Evolutionary conservation across 2,888 invertebrate genomes (phyloP).

Genomic region (Cenopis cana): DNA sequence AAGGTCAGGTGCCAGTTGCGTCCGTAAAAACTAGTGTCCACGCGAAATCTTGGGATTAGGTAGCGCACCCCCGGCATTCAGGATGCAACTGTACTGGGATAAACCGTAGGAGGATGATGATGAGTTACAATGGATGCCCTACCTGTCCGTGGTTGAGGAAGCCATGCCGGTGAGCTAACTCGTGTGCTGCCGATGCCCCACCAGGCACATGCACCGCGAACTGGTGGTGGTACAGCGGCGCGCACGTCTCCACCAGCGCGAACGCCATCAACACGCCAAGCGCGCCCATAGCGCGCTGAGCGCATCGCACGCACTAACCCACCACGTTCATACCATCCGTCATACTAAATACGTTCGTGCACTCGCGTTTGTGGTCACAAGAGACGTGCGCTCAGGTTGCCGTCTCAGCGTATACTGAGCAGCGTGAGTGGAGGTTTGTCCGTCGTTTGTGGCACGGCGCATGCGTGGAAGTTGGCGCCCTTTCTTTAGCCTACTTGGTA

Average conservation of each 20-base stretch:
- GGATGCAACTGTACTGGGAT: no score
- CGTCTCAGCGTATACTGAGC: slow-evolving; percentile 69
- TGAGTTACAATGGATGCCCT: slow-evolving; percentile 29
- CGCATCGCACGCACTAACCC: slow-evolving; percentile 76
- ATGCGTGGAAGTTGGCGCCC: slow-evolving; percentile 79
- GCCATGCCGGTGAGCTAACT: slow-evolving; percentile 77
- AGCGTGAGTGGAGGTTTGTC: slow-evolving; percentile 64
- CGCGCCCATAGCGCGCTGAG: slow-evolving; percentile 75
- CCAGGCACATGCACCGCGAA: slow-evolving; percentile 72
- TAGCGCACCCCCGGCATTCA: no score
- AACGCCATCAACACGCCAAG: slow-evolving; percentile 71
- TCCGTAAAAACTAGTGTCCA: no score
- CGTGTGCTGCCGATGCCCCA: slow-evolving; percentile 68
- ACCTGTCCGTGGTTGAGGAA: slow-evolving; percentile 82
- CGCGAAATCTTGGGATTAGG: no score
- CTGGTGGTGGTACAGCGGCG: slow-evolving; percentile 79
- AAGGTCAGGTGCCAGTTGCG: no score
- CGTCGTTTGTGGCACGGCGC: slow-evolving; percentile 57
- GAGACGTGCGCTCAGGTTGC: slow-evolving; percentile 57
- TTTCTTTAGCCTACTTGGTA: slow-evolving; percentile 74
- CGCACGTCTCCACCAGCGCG: slow-evolving; percentile 77
- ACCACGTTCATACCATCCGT: slow-evolving; percentile 41
- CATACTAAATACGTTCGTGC: slow-evolving; percentile 39
- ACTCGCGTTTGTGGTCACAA: slow-evolving; percentile 52
- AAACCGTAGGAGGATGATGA: no score